phyloP scores from a whole-genome alignment of 2,888 invertebrate genomes.

The Eumerus sabulonum region DNA sequence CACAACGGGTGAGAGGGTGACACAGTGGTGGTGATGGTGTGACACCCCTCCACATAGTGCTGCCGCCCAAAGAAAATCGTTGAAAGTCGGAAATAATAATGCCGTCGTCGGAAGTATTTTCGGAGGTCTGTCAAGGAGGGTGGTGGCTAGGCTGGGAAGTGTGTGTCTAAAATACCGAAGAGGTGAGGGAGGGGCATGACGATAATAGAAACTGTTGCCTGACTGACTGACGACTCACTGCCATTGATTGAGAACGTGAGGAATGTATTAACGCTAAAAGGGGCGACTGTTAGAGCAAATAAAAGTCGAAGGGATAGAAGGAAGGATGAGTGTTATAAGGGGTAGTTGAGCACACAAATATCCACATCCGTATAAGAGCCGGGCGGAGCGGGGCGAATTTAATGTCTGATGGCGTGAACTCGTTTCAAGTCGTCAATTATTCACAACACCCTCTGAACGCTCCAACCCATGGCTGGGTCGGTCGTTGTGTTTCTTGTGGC shows the following conservation, averaged over 20 bases:
- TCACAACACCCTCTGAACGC: slow-evolving; percentile 54
- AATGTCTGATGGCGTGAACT: slow-evolving; percentile 69
- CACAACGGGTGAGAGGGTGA: neutral
- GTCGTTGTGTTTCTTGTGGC: no score
- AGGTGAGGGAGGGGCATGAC: no score
- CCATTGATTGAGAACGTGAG: slow-evolving; percentile 52
- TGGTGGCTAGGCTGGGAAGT: no score
- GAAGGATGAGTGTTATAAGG: slow-evolving; percentile 10
- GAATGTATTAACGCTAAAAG: neutral
- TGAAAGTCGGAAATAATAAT: slow-evolving; percentile 68
- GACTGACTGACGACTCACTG: slow-evolving; percentile 59
- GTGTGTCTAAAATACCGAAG: no score
- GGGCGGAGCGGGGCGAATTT: slow-evolving; percentile 40
- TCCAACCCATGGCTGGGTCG: slow-evolving; percentile 7
- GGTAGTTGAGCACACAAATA: slow-evolving; percentile 6
- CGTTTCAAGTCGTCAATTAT: slow-evolving; percentile 68
- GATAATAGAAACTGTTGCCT: slow-evolving; percentile 64
- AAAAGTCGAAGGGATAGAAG: neutral
- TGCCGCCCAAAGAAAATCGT: slow-evolving; percentile 52
- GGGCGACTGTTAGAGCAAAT: neutral
- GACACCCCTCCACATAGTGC: slow-evolving; percentile 3
- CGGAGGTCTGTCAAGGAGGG: slow-evolving; percentile 10
- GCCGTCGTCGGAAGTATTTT: slow-evolving; percentile 65
- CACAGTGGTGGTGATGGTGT: slow-evolving; percentile 41
- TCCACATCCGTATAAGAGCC: neutral